phyloP scores from a whole-genome alignment of 2,797 vertebrate genomes.

The Schizopygopsis pylzovi region DNA sequence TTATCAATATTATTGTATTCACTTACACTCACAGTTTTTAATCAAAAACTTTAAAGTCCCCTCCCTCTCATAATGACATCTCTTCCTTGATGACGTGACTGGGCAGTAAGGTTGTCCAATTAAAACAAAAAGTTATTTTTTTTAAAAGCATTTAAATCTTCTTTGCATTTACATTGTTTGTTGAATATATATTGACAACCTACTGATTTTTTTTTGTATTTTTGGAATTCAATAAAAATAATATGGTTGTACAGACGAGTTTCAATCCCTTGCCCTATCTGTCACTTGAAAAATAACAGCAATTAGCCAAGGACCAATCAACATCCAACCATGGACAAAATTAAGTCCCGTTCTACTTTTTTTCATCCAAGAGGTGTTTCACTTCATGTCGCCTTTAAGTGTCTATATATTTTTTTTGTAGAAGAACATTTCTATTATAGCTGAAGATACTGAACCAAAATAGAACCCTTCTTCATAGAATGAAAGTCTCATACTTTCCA shows the following conservation, averaged over 20 bases:
- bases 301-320: not conserved
- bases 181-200: not conserved
- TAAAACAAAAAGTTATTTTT: not conserved
- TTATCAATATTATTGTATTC: not conserved
- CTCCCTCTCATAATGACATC: not conserved
- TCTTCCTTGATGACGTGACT: not conserved
- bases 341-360: not conserved
- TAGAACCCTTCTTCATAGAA: too few relatives aligned
- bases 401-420: not conserved
- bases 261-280: not conserved
- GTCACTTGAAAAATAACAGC: not conserved
- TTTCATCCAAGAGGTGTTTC: not conserved
- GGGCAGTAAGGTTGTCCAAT: not conserved
- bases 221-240: not conserved
- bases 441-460: too few relatives aligned
- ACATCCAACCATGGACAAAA: not conserved
- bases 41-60: not conserved
- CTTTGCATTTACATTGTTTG: not conserved
- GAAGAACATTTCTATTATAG: too few relatives aligned
- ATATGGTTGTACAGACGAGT: not conserved
- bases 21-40: not conserved
- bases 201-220: not conserved
- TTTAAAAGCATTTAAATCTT: too few relatives aligned
- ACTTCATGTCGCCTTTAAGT: not conserved
- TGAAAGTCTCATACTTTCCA: too few relatives aligned